These are phyloP conservation scores for Otus sunia DNA, from an alignment of 2,113 vertebrate species.

Conservation along the genomic window DNA sequence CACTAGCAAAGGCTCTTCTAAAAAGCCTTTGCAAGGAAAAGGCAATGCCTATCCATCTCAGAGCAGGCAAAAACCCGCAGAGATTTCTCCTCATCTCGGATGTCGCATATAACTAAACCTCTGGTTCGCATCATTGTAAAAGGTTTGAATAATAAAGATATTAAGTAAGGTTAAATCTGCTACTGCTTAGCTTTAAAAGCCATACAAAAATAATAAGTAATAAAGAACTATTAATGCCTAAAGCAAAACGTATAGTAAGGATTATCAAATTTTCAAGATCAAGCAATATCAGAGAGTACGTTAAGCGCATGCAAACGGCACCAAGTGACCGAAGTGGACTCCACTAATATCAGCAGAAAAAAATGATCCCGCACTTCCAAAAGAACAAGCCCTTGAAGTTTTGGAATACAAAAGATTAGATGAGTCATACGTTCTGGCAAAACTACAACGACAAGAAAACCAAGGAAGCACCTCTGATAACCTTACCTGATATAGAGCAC, in stretches of 20 bases:
- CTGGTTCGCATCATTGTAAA: background rate
- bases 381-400: background rate
- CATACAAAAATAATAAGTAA: background rate
- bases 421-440: accelerated
- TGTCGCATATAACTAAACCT: background rate
- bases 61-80: background rate
- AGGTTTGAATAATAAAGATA: background rate
- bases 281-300: background rate
- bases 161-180: background rate
- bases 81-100: background rate
- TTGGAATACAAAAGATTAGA: accelerated
- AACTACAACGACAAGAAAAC: accelerated
- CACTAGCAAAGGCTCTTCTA: background rate
- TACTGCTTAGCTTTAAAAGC: background rate
- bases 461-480: background rate
- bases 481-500: slow-evolving; percentile 93
- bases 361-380: accelerated
- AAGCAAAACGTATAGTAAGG: background rate
- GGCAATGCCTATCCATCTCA: background rate
- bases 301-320: background rate
- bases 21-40: background rate
- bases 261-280: background rate
- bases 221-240: background rate
- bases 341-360: background rate
- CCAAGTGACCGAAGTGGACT: background rate